A percentile compares a stretch with the other conserved stretches of the same genome.
Evolutionary conservation across 2,113 vertebrate genomes (phyloP).

Genomic region (Lasiurus cinereus): DNA sequence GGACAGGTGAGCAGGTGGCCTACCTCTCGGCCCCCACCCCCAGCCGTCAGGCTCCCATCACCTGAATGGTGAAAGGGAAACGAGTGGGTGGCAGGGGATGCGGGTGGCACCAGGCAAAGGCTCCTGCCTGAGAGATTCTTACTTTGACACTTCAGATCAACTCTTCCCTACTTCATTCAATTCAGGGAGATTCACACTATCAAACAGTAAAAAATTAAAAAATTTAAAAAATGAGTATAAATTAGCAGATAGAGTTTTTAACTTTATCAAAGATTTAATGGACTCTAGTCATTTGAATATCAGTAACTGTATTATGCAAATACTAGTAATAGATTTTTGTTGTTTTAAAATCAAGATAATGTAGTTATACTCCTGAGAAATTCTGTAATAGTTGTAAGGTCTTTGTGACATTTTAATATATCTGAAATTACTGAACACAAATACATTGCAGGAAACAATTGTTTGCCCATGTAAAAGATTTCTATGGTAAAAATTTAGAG

Average conservation of each 20-base stretch:
- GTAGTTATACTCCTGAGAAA: not conserved
- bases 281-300: conserved; percentile 24
- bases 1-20: too few species aligned
- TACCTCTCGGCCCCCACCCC: too few species aligned
- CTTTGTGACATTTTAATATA: not conserved
- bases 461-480: conserved; percentile 12
- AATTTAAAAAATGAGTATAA: not conserved
- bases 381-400: not conserved
- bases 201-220: not conserved
- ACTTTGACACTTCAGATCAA: conserved; percentile 61
- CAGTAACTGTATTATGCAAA: not conserved
- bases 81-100: too few species aligned
- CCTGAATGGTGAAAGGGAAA: too few species aligned
- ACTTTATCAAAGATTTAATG: conserved; percentile 36
- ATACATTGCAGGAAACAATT: conserved; percentile 36
- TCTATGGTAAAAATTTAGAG: conserved; percentile 9
- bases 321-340: not conserved
- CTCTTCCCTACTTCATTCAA: conserved; percentile 57
- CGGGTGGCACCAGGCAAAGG: too few species aligned
- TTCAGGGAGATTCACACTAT: conserved; percentile 53
- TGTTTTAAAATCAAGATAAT: not conserved
- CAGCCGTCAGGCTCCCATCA: too few species aligned
- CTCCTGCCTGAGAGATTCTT: not conserved
- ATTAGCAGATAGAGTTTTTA: conserved; percentile 49
- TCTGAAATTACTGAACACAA: conserved; percentile 14